Evolutionary conservation across 2,113 vertebrate genomes (phyloP).

Genomic region (Zapus hudsonius): DNA sequence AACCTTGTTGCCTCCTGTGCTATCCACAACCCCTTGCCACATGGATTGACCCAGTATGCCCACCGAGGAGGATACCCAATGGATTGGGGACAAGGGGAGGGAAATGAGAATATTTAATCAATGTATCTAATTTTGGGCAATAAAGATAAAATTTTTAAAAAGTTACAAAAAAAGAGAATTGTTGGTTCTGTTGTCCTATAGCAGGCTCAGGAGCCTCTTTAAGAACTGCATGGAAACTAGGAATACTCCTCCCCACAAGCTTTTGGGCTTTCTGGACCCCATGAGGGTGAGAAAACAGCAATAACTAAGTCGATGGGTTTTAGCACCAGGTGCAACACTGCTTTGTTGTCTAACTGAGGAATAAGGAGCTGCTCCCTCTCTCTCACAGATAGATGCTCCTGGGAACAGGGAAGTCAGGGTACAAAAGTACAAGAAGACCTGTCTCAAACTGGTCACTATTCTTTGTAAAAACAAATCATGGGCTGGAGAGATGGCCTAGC

Average conservation of each 20-base stretch:
- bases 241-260: neutral
- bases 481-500: no score
- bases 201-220: fast-evolving
- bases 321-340: neutral
- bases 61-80: no score
- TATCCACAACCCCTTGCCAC: no score
- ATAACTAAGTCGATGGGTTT: neutral
- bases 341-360: neutral
- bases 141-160: no score
- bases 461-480: neutral
- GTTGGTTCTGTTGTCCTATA: neutral
- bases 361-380: neutral
- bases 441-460: neutral
- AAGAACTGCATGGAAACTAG: neutral
- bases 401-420: neutral
- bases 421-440: neutral
- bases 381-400: neutral
- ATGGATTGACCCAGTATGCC: no score
- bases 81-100: no score
- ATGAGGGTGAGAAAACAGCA: neutral
- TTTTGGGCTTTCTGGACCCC: neutral
- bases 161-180: neutral
- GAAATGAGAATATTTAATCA: no score
- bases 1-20: no score
- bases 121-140: no score